phyloP scores from a whole-genome alignment of 2,113 vertebrate genomes.

The Mandrillus leucophaeus region DNA sequence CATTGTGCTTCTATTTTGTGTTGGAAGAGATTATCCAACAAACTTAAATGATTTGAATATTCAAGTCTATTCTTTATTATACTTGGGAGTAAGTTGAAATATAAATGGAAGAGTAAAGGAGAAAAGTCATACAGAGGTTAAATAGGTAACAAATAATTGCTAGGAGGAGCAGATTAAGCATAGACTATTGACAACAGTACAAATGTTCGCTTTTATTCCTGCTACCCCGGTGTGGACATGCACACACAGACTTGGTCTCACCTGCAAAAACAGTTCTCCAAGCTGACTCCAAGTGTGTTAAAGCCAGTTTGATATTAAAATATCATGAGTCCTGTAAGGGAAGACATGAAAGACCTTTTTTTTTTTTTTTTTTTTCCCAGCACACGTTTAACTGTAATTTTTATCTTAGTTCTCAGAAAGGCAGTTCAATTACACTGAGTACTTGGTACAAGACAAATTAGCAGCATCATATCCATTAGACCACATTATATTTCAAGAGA shows the following conservation, averaged over 20 bases:
- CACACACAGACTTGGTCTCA: fast-evolving
- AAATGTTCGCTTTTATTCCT: neutral
- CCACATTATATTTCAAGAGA: neutral
- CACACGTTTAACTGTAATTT: neutral
- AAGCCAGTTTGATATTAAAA: neutral
- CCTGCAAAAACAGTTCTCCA: neutral
- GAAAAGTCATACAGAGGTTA: neutral
- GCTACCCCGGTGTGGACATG: fast-evolving
- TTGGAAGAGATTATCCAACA: constrained; percentile 34
- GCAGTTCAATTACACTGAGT: neutral
- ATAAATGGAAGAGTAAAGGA: neutral
- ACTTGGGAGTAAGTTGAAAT: neutral
- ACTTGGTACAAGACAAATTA: neutral
- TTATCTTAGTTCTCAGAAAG: constrained; percentile 1
- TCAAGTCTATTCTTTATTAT: neutral
- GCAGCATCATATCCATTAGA: neutral
- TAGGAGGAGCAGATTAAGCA: neutral
- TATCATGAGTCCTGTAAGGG: neutral
- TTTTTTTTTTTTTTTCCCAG: neutral
- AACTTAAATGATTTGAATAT: neutral
- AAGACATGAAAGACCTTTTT: neutral
- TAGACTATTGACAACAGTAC: neutral
- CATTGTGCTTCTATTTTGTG: neutral
- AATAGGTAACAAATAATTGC: neutral
- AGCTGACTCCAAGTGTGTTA: neutral